A percentile compares a stretch with the other conserved stretches of the same genome.
Evolutionary conservation across 1,140 invertebrate species (phyloP).

Genomic region (Lepidurus packardi): DNA sequence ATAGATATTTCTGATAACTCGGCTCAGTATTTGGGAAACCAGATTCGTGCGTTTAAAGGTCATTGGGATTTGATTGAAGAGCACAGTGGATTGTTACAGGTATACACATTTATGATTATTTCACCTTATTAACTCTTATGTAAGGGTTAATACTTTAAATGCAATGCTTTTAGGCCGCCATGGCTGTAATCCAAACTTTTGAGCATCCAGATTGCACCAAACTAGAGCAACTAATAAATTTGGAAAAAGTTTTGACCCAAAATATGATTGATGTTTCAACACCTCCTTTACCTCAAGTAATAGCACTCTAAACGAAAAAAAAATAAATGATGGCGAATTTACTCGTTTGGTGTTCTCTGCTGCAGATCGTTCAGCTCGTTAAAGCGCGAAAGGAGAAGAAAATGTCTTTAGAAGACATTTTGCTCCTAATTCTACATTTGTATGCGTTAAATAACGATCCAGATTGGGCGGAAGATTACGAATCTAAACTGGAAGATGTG

Average conservation of each 20-base stretch:
- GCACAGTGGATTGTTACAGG: constrained; percentile 31
- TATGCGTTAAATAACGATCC: constrained; percentile 55
- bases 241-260: constrained; percentile 28
- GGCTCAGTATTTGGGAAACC: constrained; percentile 21
- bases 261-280: constrained; percentile 25
- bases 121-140: neutral
- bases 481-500: constrained; percentile 44
- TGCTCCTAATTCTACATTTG: constrained; percentile 55
- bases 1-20: neutral
- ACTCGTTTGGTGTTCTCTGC: neutral
- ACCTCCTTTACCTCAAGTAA: constrained; percentile 24
- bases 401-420: constrained; percentile 54
- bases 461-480: constrained; percentile 49
- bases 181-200: constrained; percentile 19
- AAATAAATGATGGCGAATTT: no score
- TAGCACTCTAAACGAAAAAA: neutral
- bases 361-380: constrained; percentile 49
- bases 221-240: constrained; percentile 22
- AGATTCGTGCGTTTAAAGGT: constrained; percentile 15
- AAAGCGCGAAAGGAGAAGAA: constrained; percentile 51
- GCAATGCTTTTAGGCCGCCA: constrained; percentile 16
- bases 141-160: neutral
- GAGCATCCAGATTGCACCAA: neutral
- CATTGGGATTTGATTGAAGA: constrained; percentile 31
- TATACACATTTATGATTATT: constrained; percentile 6